A percentile compares a stretch with the other conserved stretches of the same genome.
Evolutionary conservation across 2,888 invertebrate genomes (phyloP).

Genomic region (Marronus borbonicus): DNA sequence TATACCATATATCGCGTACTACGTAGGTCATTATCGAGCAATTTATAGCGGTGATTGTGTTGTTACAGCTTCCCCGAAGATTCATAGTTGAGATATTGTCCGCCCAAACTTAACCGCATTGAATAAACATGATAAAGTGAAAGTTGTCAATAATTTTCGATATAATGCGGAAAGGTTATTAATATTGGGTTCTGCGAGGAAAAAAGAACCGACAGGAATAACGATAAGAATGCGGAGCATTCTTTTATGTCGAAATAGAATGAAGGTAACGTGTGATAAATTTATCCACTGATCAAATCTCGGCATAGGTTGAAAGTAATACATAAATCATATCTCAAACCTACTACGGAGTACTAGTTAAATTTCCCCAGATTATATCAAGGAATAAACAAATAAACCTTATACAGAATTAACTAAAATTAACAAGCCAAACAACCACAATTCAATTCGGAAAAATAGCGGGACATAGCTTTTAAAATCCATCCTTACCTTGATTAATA

Average conservation of each 20-base stretch:
- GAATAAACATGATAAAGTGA: slow-evolving; percentile 34
- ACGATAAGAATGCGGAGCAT: slow-evolving; percentile 20
- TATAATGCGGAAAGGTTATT: slow-evolving; percentile 32
- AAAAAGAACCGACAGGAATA: slow-evolving; percentile 1
- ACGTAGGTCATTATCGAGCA: background rate
- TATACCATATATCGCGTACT: background rate
- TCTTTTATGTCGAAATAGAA: slow-evolving; percentile 22
- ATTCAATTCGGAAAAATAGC: slow-evolving; percentile 1
- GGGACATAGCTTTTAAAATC: background rate
- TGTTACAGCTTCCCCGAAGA: slow-evolving; percentile 2
- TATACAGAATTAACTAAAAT: background rate
- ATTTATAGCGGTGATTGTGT: slow-evolving; percentile 9
- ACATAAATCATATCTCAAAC: background rate
- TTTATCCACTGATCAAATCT: background rate
- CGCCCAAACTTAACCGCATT: background rate
- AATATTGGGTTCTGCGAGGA: background rate
- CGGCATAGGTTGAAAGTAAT: background rate
- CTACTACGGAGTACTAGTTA: background rate
- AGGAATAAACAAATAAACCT: background rate
- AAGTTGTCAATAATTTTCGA: slow-evolving; percentile 27
- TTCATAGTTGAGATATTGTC: slow-evolving; percentile 15
- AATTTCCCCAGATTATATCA: too few species aligned
- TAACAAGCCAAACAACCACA: slow-evolving; percentile 7
- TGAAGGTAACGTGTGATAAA: slow-evolving; percentile 16
- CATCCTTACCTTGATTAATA: background rate